phyloP scores from a whole-genome alignment of 2,888 invertebrate genomes.

The Bugulina stolonifera region DNA sequence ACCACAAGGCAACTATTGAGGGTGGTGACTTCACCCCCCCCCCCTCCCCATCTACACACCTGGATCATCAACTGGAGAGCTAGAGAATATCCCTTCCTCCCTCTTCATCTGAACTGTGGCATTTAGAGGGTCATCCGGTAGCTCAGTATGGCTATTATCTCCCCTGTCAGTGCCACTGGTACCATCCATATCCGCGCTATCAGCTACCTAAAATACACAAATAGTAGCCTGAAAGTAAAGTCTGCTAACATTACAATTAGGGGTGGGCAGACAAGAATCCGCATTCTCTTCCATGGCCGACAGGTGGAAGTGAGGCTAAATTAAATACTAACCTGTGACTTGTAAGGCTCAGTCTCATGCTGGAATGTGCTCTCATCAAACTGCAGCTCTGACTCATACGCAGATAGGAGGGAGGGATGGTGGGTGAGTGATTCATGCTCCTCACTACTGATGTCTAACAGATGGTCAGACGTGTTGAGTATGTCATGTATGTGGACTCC shows the following conservation, averaged over 20 bases:
- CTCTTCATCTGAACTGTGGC: neutral
- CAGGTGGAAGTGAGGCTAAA: neutral
- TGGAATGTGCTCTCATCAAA: constrained; percentile 16
- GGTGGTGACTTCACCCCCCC: neutral
- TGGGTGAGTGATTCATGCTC: constrained; percentile 21
- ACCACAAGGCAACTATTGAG: too few species aligned
- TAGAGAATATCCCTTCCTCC: neutral
- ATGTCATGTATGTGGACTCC: constrained; percentile 1
- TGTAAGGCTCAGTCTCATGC: constrained; percentile 19
- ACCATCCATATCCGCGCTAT: neutral
- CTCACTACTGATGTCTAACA: constrained; percentile 21
- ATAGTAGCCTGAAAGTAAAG: too few species aligned
- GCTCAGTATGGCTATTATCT: neutral
- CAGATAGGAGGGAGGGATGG: constrained; percentile 19
- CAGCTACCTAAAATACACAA: neutral
- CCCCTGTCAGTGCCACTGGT: constrained; percentile 20
- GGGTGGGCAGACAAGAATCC: neutral
- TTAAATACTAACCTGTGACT: constrained; percentile 10
- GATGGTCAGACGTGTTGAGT: constrained; percentile 17
- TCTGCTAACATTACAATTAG: too few species aligned
- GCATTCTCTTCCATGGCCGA: neutral
- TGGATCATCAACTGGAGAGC: neutral
- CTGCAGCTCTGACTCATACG: constrained; percentile 22
- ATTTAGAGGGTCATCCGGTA: neutral
- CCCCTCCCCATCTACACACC: neutral